A percentile compares a stretch with the other conserved stretches of the same genome.
phyloP scores from a whole-genome alignment of 2,888 invertebrate species.

The Phaedon cochleariae region DNA sequence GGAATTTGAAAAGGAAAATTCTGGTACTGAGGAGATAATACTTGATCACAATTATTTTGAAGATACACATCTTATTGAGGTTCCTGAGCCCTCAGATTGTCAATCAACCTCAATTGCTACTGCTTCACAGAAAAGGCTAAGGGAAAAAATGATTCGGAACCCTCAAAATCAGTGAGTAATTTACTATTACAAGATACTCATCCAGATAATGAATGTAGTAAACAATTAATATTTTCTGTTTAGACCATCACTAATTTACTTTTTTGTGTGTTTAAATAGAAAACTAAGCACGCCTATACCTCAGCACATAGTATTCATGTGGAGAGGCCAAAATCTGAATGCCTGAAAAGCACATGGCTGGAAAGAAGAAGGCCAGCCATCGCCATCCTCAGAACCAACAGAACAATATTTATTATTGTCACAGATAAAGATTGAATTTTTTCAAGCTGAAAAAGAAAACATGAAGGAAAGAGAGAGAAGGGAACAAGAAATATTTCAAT shows the following conservation, averaged over 20 bases:
- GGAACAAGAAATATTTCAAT: slow-evolving; percentile 1
- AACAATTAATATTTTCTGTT: background rate
- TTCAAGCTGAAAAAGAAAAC: slow-evolving; percentile 1
- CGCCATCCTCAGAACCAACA: background rate
- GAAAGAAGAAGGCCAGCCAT: slow-evolving; percentile 1
- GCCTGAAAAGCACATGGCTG: background rate
- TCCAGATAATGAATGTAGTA: background rate
- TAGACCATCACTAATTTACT: too few relatives aligned
- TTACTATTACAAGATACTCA: slow-evolving; percentile 3
- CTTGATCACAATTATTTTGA: slow-evolving; percentile 10
- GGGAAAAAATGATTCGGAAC: slow-evolving; percentile 13
- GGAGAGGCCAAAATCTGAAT: background rate
- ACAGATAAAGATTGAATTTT: background rate
- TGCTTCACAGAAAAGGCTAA: too few relatives aligned
- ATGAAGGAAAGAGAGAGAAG: too few relatives aligned
- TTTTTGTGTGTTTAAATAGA: too few relatives aligned
- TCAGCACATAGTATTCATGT: slow-evolving; percentile 2
- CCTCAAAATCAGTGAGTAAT: slow-evolving; percentile 4
- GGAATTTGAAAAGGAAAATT: slow-evolving; percentile 12
- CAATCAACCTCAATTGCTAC: too few relatives aligned
- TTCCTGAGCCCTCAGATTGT: background rate
- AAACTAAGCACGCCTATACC: too few relatives aligned
- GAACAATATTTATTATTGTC: slow-evolving; percentile 4
- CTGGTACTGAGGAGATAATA: background rate
- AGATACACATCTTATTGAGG: slow-evolving; percentile 7